Conservation (phyloP, 1,140 invertebrate genomes). For the Sitodiplosis mosellana region DNA sequence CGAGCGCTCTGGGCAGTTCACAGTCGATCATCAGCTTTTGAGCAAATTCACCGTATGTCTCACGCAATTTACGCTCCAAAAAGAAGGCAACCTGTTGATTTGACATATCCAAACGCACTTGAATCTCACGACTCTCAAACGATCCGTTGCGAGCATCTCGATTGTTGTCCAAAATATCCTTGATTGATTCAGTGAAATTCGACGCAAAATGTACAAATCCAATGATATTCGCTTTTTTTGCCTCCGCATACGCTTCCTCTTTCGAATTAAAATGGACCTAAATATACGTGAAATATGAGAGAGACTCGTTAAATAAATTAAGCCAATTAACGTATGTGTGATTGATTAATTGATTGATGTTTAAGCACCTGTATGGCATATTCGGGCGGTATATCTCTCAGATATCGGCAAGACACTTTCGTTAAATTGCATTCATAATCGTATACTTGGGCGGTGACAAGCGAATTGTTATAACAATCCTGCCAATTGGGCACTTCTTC, state of each 20-base stretch:
- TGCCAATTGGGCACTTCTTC: constrained; percentile 35
- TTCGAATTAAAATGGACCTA: constrained; percentile 34
- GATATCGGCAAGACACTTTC: constrained; percentile 36
- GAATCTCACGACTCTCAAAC: constrained; percentile 36
- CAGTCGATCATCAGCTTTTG: constrained; percentile 35
- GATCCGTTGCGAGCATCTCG: constrained; percentile 26
- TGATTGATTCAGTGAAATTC: constrained; percentile 55
- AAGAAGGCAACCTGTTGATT: constrained; percentile 49
- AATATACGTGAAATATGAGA: constrained; percentile 4
- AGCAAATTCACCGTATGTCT: constrained; percentile 40
- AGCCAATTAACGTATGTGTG: no score
- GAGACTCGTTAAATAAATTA: no score
- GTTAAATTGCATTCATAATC: constrained; percentile 27
- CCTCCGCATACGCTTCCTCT: constrained; percentile 35
- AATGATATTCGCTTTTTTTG: constrained; percentile 39
- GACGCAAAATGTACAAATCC: constrained; percentile 49
- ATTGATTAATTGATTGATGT: no score
- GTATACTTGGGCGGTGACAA: constrained; percentile 14
- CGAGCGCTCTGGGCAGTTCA: constrained; percentile 31
- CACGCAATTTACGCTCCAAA: constrained; percentile 38
- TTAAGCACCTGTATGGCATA: constrained; percentile 26
- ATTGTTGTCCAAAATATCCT: constrained; percentile 34
- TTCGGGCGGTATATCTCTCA: constrained; percentile 28
- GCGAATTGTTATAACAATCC: constrained; percentile 15
- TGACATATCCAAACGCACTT: constrained; percentile 29